A percentile compares a stretch with the other conserved stretches of the same genome.
Evolutionary conservation across 2,113 vertebrate species (phyloP).

Genomic region (Boulengeromyrus knoepffleri): DNA sequence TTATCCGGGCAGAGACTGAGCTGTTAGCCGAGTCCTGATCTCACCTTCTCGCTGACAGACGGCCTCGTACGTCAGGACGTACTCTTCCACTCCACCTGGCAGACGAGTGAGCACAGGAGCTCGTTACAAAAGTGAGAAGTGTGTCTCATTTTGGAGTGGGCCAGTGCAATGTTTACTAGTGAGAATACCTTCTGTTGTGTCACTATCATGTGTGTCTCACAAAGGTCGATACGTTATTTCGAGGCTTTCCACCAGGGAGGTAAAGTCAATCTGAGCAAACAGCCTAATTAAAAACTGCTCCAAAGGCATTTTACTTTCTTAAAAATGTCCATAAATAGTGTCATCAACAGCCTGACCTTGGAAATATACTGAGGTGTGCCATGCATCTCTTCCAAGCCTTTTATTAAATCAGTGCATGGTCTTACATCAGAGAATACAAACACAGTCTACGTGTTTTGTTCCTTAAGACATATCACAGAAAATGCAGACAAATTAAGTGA

Average conservation of each 20-base stretch:
- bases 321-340: neutral
- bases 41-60: conserved; percentile 95
- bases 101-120: conserved; percentile 33
- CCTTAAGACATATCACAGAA: neutral
- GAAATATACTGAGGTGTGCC: neutral
- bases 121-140: neutral
- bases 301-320: neutral
- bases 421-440: neutral
- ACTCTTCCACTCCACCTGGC: conserved; percentile 87
- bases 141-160: neutral
- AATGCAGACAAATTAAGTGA: neutral
- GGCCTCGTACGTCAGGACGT: conserved; percentile 84
- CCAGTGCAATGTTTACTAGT: neutral
- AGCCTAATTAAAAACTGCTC: neutral
- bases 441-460: neutral
- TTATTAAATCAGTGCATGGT: neutral
- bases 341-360: neutral
- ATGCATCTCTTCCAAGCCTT: neutral
- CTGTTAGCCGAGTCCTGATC: conserved; percentile 11
- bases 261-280: neutral
- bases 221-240: neutral
- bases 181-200: neutral
- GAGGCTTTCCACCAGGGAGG: neutral
- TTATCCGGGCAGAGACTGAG: neutral
- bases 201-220: neutral